Evolutionary conservation across 2,888 invertebrate species (phyloP).

Genomic region (Lycia hirtaria): DNA sequence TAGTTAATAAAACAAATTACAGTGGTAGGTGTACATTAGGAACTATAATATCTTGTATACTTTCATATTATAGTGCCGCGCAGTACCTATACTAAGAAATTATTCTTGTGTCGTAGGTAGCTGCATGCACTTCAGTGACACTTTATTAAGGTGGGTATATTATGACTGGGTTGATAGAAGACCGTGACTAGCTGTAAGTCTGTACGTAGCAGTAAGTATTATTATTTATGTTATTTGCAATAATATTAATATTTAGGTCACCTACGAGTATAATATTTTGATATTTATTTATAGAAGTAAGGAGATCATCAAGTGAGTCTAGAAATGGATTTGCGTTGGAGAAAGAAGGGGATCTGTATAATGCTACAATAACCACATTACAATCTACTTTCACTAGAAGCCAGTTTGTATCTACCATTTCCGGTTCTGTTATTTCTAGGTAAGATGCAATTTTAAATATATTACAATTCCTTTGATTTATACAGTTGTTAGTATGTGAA

Average conservation of each 20-base stretch:
- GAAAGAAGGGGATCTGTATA: constrained; percentile 19
- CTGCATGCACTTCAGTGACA: too few relatives aligned
- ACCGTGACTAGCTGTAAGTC: constrained; percentile 21
- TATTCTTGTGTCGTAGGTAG: too few relatives aligned
- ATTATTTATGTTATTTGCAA: background rate
- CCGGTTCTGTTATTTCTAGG: background rate
- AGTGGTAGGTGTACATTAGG: too few relatives aligned
- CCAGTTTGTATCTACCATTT: constrained; percentile 8
- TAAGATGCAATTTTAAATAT: background rate
- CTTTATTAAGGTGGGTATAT: constrained; percentile 29
- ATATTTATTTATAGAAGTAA: background rate
- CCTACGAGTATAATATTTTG: constrained; percentile 22
- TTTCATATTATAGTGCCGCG: too few relatives aligned
- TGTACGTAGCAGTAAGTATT: constrained; percentile 17
- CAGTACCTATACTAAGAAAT: too few relatives aligned
- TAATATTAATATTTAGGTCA: constrained; percentile 36
- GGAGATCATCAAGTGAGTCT: background rate
- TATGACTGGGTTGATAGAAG: constrained; percentile 28
- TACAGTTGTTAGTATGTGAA: background rate
- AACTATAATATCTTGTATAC: too few relatives aligned
- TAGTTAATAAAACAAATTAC: too few relatives aligned
- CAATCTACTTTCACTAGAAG: background rate
- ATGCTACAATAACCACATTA: background rate
- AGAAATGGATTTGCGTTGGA: background rate
- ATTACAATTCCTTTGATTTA: constrained; percentile 12